Conservation (phyloP, 2,797 vertebrate species). For the Spinibarbus caldwelli region DNA sequence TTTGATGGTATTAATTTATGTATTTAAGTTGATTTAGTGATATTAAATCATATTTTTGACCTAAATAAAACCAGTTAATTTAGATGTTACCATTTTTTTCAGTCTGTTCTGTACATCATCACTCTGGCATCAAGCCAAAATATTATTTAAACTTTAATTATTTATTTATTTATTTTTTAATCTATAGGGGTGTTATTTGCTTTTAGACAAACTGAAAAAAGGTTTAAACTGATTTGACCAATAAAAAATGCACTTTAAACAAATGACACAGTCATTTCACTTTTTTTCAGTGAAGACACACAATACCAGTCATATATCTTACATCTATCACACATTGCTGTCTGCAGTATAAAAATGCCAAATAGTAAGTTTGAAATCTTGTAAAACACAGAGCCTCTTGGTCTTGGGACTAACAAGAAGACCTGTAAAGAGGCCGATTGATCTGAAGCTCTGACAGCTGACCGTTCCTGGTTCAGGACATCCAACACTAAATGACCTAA, state of each 20-base stretch:
- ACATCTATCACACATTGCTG: constrained; percentile 8
- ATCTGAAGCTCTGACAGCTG: not conserved
- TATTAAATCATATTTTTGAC: not conserved
- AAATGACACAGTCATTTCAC: not conserved
- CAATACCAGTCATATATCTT: no score
- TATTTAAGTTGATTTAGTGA: no score
- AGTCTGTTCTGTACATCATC: not conserved
- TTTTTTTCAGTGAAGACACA: not conserved
- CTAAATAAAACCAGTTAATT: not conserved
- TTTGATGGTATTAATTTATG: no score
- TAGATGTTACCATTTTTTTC: not conserved
- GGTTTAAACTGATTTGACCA: not conserved
- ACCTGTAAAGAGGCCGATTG: constrained; percentile 17
- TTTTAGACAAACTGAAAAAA: not conserved
- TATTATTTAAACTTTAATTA: not conserved
- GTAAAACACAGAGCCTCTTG: constrained; percentile 8
- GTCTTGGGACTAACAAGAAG: not conserved
- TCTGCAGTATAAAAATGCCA: not conserved
- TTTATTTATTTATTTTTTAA: no score
- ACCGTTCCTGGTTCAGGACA: constrained; percentile 8
- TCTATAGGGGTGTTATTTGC: not conserved
- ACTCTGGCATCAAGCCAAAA: not conserved
- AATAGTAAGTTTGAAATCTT: constrained; percentile 11
- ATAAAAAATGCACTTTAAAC: not conserved
- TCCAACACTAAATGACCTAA: not conserved